Evolutionary conservation across 2,797 vertebrate genomes (phyloP).

Genomic region (Petrocephalus schoutedeni): DNA sequence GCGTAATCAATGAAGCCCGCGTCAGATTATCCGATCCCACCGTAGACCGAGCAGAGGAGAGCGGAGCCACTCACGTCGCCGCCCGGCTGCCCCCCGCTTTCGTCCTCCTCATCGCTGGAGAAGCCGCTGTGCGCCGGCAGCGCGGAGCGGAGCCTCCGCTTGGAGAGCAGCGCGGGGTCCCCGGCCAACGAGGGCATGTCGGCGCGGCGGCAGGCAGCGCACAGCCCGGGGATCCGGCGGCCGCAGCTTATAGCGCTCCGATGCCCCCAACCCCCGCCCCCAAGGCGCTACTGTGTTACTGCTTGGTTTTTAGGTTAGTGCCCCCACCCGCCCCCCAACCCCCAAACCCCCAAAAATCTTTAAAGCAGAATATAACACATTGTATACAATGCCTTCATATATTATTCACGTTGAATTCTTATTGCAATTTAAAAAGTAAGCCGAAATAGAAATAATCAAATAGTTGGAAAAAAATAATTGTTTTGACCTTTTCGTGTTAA

Average conservation of each 20-base stretch:
- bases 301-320: not conserved
- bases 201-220: not conserved
- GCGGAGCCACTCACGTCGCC: conserved; percentile 51
- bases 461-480: not conserved
- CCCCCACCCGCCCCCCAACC: not conserved
- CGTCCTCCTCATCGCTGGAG: conserved; percentile 72
- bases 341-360: not conserved
- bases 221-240: not conserved
- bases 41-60: not conserved
- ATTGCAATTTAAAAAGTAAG: not conserved
- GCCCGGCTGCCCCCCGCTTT: conserved; percentile 29
- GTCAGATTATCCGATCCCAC: not conserved
- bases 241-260: not conserved
- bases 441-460: not conserved
- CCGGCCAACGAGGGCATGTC: conserved; percentile 60
- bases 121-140: conserved; percentile 63
- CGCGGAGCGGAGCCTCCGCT: conserved; percentile 58
- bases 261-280: not conserved
- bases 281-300: not conserved
- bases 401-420: not conserved
- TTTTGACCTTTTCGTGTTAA: not conserved
- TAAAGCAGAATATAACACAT: not conserved
- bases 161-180: conserved; percentile 55
- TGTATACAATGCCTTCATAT: not conserved
- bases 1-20: not conserved